Evolutionary conservation across 2,888 invertebrate genomes (phyloP).

Genomic region (Drosophila anomalipes): DNA sequence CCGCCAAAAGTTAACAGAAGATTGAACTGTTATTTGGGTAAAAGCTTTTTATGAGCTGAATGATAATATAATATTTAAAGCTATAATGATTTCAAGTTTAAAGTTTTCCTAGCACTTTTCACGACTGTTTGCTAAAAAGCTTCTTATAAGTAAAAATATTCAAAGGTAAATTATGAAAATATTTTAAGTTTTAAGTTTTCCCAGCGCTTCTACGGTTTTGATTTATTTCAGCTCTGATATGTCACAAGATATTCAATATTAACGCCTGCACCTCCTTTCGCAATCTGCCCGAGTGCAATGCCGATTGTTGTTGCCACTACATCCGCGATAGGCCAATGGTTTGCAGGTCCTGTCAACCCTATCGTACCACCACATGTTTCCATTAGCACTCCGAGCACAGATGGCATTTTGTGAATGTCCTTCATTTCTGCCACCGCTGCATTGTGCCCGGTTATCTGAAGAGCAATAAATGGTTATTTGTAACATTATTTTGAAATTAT

Average conservation of each 20-base stretch:
- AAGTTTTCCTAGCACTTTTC: neutral
- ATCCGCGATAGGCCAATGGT: constrained; percentile 19
- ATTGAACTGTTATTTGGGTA: neutral
- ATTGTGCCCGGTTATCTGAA: neutral
- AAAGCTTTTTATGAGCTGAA: neutral
- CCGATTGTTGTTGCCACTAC: constrained; percentile 28
- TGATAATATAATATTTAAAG: neutral
- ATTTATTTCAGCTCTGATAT: no score
- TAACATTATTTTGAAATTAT: neutral
- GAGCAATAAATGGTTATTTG: neutral
- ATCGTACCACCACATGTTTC: constrained; percentile 11
- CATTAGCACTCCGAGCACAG: neutral
- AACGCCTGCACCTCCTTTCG: neutral
- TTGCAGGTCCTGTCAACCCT: neutral
- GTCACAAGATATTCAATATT: no score
- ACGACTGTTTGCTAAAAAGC: neutral
- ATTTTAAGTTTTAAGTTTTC: neutral
- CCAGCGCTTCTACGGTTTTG: neutral
- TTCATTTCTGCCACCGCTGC: neutral
- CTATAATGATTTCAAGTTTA: neutral
- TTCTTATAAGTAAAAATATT: neutral
- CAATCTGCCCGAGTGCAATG: constrained; percentile 4
- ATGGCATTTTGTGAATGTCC: neutral
- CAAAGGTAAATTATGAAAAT: neutral
- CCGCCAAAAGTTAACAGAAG: constrained; percentile 3